Percentiles rank a stretch among this genome's conserved stretches.
phyloP scores from a whole-genome alignment of 2,797 vertebrate genomes.

The Prionace glauca region DNA sequence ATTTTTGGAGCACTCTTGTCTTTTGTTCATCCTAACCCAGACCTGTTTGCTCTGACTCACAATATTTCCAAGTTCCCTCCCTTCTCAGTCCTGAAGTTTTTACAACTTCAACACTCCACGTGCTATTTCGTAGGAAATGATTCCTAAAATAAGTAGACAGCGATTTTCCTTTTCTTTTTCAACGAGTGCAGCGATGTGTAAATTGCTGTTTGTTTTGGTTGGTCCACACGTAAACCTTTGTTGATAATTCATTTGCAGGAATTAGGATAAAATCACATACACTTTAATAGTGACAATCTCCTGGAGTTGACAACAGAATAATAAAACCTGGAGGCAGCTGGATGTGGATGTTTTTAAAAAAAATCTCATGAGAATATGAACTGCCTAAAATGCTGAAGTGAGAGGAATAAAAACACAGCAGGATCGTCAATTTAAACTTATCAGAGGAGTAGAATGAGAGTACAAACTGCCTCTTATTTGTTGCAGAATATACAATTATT shows the following conservation, averaged over 20 bases:
- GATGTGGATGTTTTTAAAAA: not conserved
- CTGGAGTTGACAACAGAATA: not conserved
- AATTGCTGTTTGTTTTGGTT: not conserved
- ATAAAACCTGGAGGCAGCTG: not conserved
- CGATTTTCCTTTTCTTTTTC: not conserved
- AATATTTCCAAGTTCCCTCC: not conserved
- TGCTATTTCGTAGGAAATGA: not conserved
- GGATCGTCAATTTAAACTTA: constrained; percentile 15
- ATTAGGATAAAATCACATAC: constrained; percentile 4
- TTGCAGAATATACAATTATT: not conserved
- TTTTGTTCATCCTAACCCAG: not conserved
- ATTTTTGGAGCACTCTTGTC: not conserved
- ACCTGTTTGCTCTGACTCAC: not conserved
- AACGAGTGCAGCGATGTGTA: not conserved
- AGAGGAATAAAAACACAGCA: not conserved
- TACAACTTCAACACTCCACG: not conserved
- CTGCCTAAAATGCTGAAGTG: not conserved
- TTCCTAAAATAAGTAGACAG: not conserved
- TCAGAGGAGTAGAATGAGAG: not conserved
- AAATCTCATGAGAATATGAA: constrained; percentile 2
- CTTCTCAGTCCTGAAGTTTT: not conserved
- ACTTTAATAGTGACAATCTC: not conserved
- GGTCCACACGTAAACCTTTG: not conserved
- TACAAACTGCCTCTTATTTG: not conserved
- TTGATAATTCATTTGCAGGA: not conserved